Base-by-base conservation (phyloP, 2,797 vertebrate genomes). In the Gila robusta region DNA sequence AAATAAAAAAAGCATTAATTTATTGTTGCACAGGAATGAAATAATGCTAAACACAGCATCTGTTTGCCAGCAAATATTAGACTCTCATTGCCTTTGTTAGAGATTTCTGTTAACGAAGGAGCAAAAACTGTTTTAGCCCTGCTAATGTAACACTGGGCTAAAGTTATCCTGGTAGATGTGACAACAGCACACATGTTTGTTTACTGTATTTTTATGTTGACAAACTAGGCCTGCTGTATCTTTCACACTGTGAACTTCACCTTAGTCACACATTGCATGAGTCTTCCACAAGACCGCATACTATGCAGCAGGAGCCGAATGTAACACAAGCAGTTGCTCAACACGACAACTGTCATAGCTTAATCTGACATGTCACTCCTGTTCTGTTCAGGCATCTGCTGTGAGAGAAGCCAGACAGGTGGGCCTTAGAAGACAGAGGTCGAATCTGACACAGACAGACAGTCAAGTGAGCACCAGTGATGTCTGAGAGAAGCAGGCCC, bases 151-250 rank as follows among this genome's bases (percentile, higher is more conserved):
- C 41, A 11, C 9, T 10, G 41, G 41, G 9, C 47, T 49, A 49
- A 49, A 5, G 14, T 16, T 71, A 26, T 73, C 3, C 44, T 28
- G n/a, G 71, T 32, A 28, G 26, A 73, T 54, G 47, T 76, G 49
- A 32, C 28, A 39, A 39, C 11, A 62, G 35, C 21, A 62, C 23
- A 41, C 52, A 64, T 8, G 8, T 54, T 76, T 32, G 4, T 76
- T 62, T 39, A 26, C 37, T 19, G n/a, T 79, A 28, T 79, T 12
- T 79, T 62, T 11, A 12, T 44, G 56, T 79, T 52, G 64, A 54
- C 87, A 89, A 21, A 86, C 67, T 69, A 81, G 59, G 56, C 64
- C 87, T 86, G 67, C 80, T 86, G 84, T 82, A 32, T 71, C 39
- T 69, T 82, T 79, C 82, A 74, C 87, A 85, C 84, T 49, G 56